Base-by-base conservation (phyloP, 2,797 vertebrate genomes). In the Labroides dimidiatus region DNA sequence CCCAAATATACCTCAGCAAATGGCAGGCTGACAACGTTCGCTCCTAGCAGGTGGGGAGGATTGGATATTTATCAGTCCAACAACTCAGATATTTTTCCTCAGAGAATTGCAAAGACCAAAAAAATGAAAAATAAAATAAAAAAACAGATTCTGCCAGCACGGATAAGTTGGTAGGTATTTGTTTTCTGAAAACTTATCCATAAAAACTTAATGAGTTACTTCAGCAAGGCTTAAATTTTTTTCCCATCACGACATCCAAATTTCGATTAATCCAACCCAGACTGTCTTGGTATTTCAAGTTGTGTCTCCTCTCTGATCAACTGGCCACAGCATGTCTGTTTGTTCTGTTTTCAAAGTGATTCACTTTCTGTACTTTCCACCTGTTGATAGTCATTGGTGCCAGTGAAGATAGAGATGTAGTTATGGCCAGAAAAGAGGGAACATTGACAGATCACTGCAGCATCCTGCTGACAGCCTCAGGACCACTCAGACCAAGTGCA, bases 381-480 rank as follows among this genome's bases (percentile, higher is more conserved):
- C 53, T 66, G 64, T 77, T 71, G 56, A 51, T 49, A 16, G 41
- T 27, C 30, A 19, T 19, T n/a, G 74, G 51, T 39, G 4, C 21
- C 21, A 16, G 12, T 6, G 4, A 23, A 55, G 48, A 75, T 58
- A 60, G 23, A 57, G 37, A 42, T 39, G 33, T 43, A 30, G 27
- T 58, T 63, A 45, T 15, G 24, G 33, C 13, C 45, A 47, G 64
- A 74, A 49, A 66, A 53, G 13, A n/a, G 42, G 55, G 48, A 67
- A 62, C 66, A n/a, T 11, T 81, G 75, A 86, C 68, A 65, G 57
- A 86, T 87, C 53, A 51, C 24, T 20, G 53, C 42, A 33, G 30
- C 24, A 58, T 77, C 81, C 61, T 12, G 72, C 56, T 65, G 60
- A 73, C 75, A 87, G 80, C 72, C 54, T 54, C 63, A 33, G 45